Base-by-base conservation (phyloP, 2,797 vertebrate genomes). In the Chrosomus eos region DNA sequence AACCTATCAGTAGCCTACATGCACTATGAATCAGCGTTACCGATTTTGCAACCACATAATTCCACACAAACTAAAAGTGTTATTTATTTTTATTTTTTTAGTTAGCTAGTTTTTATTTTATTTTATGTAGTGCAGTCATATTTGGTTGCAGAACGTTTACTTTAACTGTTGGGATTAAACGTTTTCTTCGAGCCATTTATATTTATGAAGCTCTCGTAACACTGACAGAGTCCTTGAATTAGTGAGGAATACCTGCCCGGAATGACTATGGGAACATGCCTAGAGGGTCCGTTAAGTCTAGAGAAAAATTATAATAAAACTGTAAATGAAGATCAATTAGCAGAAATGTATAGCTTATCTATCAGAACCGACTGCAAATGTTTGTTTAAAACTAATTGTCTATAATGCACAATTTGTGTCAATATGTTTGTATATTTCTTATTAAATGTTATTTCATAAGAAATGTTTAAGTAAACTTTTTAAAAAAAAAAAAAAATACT, bases 161-260 rank as follows among this genome's bases (percentile, higher is more conserved):
- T 4, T 60, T 28, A 8, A 43, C 18, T 19, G 75, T 28, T 77
- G 19, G 23, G 7, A 79, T 64, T 66, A 8, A 43, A 81, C 23
- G 33, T 55, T 70, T 60, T 23, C 19, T 48, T 9, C 3, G 28
- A 23, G 14, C 14, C 7, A 73, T 64, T 81, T 18, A 82, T 60
- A 80, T 77, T 84, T 16, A 16, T 60, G 18, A 38, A 51, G 80
- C 36, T 55, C 36, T 66, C 36, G 38, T 68, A 81, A 68, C 43
- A 72, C 38, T 73, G n/a, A 62, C 40, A 85, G 73, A 86, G 48
- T 48, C 31, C 83, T 82, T 73, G 40, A 60, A 86, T 82, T 62
- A 73, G 80, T 48, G 64, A 83, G 53, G 66, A 48, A 79, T 87
- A 82, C 76, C 82, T 83, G 83, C 62, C 78, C n/a, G 43, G 51